A percentile compares a stretch with the other conserved stretches of the same genome.
These are phyloP conservation scores for Drosophila santomea DNA, from an alignment of 1,140 invertebrate genomes.

Conservation along the genomic window DNA sequence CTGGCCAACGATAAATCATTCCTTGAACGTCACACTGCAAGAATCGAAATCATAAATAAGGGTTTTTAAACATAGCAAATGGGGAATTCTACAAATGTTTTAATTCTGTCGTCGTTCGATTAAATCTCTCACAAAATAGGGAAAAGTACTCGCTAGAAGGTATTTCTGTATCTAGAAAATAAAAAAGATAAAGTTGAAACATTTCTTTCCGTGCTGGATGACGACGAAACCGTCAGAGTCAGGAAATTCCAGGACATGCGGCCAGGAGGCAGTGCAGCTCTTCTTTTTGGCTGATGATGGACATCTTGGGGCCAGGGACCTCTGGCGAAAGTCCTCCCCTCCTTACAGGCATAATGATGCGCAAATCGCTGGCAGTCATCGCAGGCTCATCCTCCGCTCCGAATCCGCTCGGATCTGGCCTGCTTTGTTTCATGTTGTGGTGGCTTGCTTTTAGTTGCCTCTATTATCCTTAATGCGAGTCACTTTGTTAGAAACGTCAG, in stretches of 20 bases:
- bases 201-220: conserved; percentile 39
- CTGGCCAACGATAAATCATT: conserved; percentile 66
- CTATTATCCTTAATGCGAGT: conserved; percentile 83
- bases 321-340: conserved; percentile 19
- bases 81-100: too few species aligned
- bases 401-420: conserved; percentile 18
- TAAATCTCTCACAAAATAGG: too few species aligned
- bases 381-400: conserved; percentile 37
- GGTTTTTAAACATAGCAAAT: too few species aligned
- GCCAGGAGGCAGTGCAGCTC: conserved; percentile 64
- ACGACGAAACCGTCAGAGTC: conserved; percentile 68
- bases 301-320: conserved; percentile 65
- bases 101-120: too few species aligned
- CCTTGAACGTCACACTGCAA: conserved; percentile 20
- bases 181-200: too few species aligned
- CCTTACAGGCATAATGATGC: conserved; percentile 71
- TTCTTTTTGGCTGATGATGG: conserved; percentile 60
- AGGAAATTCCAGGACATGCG: conserved; percentile 64
- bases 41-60: not conserved
- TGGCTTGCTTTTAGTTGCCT: conserved; percentile 78
- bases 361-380: conserved; percentile 75
- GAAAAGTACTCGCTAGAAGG: not conserved
- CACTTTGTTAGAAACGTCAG: conserved; percentile 82
- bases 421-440: conserved; percentile 76
- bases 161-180: too few species aligned